Evolutionary conservation across 2,113 vertebrate genomes (phyloP).

Genomic region (Rhynchomys soricoides): DNA sequence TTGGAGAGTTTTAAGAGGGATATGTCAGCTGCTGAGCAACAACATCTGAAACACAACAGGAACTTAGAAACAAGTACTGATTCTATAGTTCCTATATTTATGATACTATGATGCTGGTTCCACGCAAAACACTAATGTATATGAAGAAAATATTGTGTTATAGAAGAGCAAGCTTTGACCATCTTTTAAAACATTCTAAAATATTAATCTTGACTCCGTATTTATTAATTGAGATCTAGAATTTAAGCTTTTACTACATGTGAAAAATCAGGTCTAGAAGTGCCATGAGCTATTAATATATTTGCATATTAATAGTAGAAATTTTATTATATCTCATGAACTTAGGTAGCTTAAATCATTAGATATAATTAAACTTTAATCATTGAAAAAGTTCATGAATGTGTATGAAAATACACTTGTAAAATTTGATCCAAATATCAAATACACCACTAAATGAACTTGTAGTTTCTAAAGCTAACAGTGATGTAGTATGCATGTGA

Average conservation of each 20-base stretch:
- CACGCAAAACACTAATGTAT: not conserved
- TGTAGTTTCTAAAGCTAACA: constrained; percentile 49
- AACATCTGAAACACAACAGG: not conserved
- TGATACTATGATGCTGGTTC: not conserved
- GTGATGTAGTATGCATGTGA: constrained; percentile 67
- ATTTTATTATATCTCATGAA: not conserved
- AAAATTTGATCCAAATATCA: constrained; percentile 11
- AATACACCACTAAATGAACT: not conserved
- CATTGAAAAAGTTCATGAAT: not conserved
- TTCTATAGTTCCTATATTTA: not conserved
- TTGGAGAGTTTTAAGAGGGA: not conserved
- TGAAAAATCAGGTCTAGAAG: not conserved
- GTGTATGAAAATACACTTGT: not conserved
- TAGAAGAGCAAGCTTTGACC: not conserved
- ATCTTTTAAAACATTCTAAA: not conserved
- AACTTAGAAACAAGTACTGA: not conserved
- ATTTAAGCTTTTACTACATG: not conserved
- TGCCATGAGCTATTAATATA: not conserved
- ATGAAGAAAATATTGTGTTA: not conserved
- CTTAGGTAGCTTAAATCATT: not conserved
- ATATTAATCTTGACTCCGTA: not conserved
- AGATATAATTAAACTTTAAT: not conserved
- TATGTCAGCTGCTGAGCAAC: not conserved
- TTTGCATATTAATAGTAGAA: not conserved
- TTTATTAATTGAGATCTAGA: not conserved